Percentiles rank a stretch among this genome's conserved stretches.
Evolutionary conservation across 2,797 vertebrate species (phyloP).

Genomic region (Muscicapa comitata): DNA sequence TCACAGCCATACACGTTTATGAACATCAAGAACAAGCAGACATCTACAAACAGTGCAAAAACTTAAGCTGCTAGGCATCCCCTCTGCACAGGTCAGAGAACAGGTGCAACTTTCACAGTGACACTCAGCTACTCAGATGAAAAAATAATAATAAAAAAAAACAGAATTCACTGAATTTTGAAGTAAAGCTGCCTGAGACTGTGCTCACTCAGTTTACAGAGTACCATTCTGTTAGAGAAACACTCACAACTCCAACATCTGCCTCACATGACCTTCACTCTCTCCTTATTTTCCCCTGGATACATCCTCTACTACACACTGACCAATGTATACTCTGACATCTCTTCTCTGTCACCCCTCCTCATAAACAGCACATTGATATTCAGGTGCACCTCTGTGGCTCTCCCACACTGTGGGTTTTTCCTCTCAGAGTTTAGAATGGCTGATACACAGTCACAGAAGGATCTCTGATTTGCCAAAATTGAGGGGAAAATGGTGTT

Average conservation of each 20-base stretch:
- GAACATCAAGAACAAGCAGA: not conserved
- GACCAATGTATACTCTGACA: not conserved
- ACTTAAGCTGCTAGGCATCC: not conserved
- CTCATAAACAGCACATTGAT: rapidly evolving
- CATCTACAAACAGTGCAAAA: not conserved
- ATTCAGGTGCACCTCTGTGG: not conserved
- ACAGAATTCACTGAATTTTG: not conserved
- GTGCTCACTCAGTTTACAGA: not conserved
- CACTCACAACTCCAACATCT: not conserved
- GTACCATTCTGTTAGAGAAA: not conserved
- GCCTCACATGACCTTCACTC: not conserved
- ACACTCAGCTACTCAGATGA: not conserved
- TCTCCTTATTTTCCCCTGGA: not conserved
- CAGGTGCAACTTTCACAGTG: not conserved
- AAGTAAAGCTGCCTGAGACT: not conserved
- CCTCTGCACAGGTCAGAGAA: not conserved
- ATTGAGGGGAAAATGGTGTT: rapidly evolving
- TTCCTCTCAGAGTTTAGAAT: not conserved
- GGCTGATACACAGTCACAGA: not conserved
- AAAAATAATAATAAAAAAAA: no score
- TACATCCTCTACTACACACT: not conserved
- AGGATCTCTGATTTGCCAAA: not conserved
- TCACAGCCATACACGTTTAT: rapidly evolving
- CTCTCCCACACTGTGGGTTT: rapidly evolving
- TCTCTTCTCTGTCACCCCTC: not conserved